These are phyloP conservation scores for Drosophila anceps DNA, from an alignment of 2,888 invertebrate genomes.

Conservation along the genomic window DNA sequence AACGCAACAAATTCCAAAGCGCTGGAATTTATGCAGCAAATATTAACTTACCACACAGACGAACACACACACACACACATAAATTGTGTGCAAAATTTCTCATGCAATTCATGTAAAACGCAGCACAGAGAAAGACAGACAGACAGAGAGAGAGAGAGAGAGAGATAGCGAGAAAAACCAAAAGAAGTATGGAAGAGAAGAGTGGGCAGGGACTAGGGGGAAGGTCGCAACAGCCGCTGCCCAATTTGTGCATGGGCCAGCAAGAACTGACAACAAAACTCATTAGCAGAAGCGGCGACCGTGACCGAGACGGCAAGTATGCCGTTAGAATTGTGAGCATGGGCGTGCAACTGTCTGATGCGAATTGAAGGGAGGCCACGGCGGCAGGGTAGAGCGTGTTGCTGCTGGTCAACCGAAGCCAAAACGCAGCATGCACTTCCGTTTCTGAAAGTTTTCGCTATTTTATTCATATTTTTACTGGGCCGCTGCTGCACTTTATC, in stretches of 20 bases:
- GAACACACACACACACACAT: conserved; percentile 33
- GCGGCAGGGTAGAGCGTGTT: conserved; percentile 27
- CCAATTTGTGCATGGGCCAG: conserved; percentile 69
- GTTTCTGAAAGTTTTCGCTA: conserved; percentile 61
- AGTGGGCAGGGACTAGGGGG: background rate
- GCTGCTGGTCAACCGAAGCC: conserved; percentile 69
- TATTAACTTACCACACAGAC: conserved; percentile 73
- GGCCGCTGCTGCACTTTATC: conserved; percentile 69
- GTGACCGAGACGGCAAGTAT: conserved; percentile 63
- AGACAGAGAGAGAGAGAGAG: background rate
- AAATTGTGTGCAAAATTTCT: conserved; percentile 52
- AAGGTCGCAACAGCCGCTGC: conserved; percentile 48
- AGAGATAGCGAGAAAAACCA: conserved; percentile 3
- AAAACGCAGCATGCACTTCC: conserved; percentile 74
- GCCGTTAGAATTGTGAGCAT: conserved; percentile 59
- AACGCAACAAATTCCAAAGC: conserved; percentile 69
- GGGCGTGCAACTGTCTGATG: conserved; percentile 25
- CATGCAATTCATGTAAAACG: conserved; percentile 58
- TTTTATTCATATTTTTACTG: conserved; percentile 73
- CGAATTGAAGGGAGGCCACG: background rate
- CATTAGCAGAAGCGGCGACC: conserved; percentile 78
- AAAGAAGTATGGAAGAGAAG: background rate
- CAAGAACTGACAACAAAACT: conserved; percentile 78
- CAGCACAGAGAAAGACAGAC: conserved; percentile 10
- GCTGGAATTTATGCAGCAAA: conserved; percentile 77